Percentiles rank a stretch among this genome's conserved stretches.
Conservation (phyloP, 37 sponge, comb jelly and placozoan species). For the Beroe forskalii region DNA sequence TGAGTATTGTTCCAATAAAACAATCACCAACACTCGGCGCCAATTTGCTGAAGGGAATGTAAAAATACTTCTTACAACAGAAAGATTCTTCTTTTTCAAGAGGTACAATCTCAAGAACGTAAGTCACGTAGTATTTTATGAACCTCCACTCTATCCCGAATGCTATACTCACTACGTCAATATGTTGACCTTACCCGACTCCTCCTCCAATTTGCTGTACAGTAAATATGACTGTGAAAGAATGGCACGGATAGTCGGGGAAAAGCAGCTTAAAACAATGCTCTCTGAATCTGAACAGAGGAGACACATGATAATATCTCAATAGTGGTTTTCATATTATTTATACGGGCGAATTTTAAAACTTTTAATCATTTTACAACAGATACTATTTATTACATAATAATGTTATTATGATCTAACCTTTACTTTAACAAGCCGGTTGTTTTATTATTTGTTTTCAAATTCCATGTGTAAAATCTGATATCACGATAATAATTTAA, state of each 20-base stretch:
- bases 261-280: not conserved
- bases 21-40: slow-evolving; percentile 8
- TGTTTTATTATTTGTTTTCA: too few species aligned
- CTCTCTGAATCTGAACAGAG: slow-evolving; percentile 3
- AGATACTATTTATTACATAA: too few species aligned
- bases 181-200: slow-evolving; percentile 49
- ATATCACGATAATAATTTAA: too few species aligned
- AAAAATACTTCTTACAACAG: slow-evolving; percentile 85
- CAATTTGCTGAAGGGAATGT: slow-evolving; percentile 68
- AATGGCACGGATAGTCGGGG: slow-evolving; percentile 37
- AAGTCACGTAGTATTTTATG: slow-evolving; percentile 85
- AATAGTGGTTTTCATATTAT: slow-evolving; percentile 11
- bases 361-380: too few species aligned
- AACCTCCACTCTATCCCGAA: slow-evolving; percentile 79
- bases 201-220: slow-evolving; percentile 1
- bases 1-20: slow-evolving; percentile 71
- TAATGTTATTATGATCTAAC: too few species aligned
- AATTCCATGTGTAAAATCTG: too few species aligned
- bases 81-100: slow-evolving; percentile 86
- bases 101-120: slow-evolving; percentile 78
- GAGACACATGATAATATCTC: slow-evolving; percentile 27
- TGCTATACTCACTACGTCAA: slow-evolving; percentile 86
- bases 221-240: slow-evolving; percentile 24
- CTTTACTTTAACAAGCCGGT: too few species aligned
- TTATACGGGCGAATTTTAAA: too few species aligned